Base-by-base conservation (phyloP, 2,113 vertebrate species). In the Malurus elegans region DNA sequence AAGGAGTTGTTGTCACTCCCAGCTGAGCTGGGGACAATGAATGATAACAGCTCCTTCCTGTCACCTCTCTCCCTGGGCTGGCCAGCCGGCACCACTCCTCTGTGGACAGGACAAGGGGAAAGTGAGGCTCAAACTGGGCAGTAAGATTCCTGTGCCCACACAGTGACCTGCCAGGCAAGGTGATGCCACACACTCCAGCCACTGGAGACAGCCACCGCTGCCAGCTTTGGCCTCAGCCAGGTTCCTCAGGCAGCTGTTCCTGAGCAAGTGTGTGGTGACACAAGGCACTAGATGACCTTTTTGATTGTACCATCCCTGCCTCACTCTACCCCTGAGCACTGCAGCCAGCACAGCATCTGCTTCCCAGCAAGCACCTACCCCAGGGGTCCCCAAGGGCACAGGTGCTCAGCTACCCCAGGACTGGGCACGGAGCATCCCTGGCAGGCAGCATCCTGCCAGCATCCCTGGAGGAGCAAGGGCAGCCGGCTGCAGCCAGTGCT, bases 21-120 rank as follows among this genome's bases (percentile, higher is more conserved):
- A 76, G 92, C 88, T 90, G 62, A 88, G 92, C 92, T 38, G 74
- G 54, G 54, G 88, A 94, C 93, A 96, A 95, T 85, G 66, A 75
- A 73, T 76, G 88, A 86, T 80, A 95, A 88, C 90, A 92, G 54
- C 66, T 93, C 82, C 82, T 96, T 96, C 96, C 93, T 88, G 95
- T 26, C 36, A 18, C 58, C 74, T 48, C 57, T 64, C 70, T 87
- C 78, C 28, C 34, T 20, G 53, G 36, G 81, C 66, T 28, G 2
- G 40, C 53, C 78, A 45, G 73, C 31, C 11, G 0, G 78, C 78
- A 61, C 66, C 40, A 62, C 26, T 95, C 86, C 87, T 81, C 48
- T 3, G 0, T 32, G 25, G 62, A 69, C 10, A 29, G 86, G 71
- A 73, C 12, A 47, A 1, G 5, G 53, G 70, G 36, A 70, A 79